Conservation (phyloP, 2,797 vertebrate genomes). For the Coracias cyanogaster region DNA sequence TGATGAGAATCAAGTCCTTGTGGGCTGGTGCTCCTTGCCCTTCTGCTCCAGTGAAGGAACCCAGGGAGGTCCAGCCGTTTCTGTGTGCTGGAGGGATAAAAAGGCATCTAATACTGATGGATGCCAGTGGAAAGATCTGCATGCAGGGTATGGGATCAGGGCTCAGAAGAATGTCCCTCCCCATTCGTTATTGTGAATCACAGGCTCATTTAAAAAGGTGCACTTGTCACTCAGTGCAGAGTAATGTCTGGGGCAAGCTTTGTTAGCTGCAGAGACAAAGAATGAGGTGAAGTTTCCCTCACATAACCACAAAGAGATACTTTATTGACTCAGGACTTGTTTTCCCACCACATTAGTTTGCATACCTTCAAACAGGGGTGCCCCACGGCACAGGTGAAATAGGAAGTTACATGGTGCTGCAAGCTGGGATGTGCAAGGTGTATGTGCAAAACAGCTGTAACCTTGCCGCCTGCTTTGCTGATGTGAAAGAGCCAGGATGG, state of each 20-base stretch:
- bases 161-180: not conserved
- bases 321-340: not conserved
- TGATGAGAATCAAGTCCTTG: not conserved
- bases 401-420: not conserved
- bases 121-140: not conserved
- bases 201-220: not conserved
- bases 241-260: not conserved
- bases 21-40: not conserved
- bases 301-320: not conserved
- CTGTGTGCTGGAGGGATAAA: rapidly evolving
- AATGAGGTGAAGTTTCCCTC: not conserved
- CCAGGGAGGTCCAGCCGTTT: not conserved
- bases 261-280: not conserved
- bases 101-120: rapidly evolving
- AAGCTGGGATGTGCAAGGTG: not conserved
- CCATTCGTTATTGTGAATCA: not conserved
- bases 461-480: not conserved
- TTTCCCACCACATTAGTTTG: not conserved
- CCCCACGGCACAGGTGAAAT: not conserved
- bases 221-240: not conserved
- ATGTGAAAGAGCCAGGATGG: not conserved
- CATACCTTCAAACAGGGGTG: not conserved
- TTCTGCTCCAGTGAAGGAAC: not conserved
- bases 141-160: not conserved
- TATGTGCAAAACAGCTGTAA: not conserved